These are phyloP conservation scores for Nanger granti DNA, from an alignment of 2,113 vertebrate species.

Conservation along the genomic window DNA sequence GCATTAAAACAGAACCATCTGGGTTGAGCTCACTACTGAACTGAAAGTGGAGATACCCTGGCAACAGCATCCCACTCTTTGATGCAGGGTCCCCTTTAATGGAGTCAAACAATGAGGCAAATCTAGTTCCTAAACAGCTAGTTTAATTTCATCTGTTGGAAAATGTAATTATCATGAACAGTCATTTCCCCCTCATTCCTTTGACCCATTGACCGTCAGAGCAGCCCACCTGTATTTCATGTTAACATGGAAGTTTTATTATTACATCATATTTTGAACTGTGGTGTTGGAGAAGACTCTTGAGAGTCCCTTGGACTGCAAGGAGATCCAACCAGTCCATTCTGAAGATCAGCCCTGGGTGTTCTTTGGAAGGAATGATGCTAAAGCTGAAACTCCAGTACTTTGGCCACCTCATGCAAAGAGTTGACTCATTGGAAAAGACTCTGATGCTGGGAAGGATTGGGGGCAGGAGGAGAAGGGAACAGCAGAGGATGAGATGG, in stretches of 20 bases:
- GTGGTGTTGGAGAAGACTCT: too few species aligned
- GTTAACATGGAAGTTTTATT: background rate
- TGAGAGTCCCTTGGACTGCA: too few species aligned
- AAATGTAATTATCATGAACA: background rate
- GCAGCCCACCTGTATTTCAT: background rate
- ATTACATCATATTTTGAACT: background rate
- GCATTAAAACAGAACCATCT: background rate
- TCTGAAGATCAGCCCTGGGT: too few species aligned
- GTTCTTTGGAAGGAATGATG: too few species aligned
- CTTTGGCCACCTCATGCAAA: too few species aligned
- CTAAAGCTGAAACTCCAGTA: too few species aligned
- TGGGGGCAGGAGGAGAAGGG: too few species aligned
- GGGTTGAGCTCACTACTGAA: background rate
- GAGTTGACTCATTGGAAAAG: too few species aligned
- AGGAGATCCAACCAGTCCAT: too few species aligned
- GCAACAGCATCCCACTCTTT: fast-evolving
- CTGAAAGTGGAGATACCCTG: fast-evolving
- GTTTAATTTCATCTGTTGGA: background rate
- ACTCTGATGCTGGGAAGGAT: too few species aligned
- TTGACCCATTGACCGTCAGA: background rate
- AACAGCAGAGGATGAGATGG: too few species aligned
- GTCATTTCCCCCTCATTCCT: background rate
- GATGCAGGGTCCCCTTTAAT: background rate
- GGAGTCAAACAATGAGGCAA: background rate
- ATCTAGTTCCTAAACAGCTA: background rate